Conservation (phyloP, 2,888 invertebrate species). For the Carterocephalus palaemon region DNA sequence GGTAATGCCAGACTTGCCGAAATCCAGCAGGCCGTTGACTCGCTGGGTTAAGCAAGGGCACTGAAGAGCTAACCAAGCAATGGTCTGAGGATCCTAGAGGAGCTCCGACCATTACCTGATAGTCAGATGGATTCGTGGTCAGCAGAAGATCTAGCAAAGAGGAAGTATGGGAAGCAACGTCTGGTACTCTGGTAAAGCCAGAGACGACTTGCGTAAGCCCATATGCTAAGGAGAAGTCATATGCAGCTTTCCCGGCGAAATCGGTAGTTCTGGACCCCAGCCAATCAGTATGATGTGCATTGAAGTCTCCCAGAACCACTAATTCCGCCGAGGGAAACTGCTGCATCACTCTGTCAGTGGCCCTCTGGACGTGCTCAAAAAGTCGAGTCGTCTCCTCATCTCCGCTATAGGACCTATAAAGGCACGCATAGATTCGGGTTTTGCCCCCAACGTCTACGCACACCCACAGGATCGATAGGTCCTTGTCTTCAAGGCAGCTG, state of each 20-base stretch:
- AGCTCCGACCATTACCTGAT: not conserved
- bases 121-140: not conserved
- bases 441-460: not conserved
- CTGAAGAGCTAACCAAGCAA: not conserved
- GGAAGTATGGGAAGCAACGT: conserved; percentile 2
- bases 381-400: not conserved
- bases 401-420: conserved; percentile 5
- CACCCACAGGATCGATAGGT: conserved; percentile 6
- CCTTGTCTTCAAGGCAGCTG: conserved; percentile 5
- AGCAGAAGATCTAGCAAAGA: no score
- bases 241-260: conserved; percentile 1
- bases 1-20: not conserved
- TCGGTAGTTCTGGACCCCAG: not conserved
- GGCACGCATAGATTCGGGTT: not conserved
- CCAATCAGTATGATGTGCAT: not conserved
- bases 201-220: not conserved
- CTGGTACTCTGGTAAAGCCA: not conserved
- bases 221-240: not conserved
- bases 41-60: not conserved
- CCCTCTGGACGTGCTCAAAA: no score
- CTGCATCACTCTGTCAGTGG: not conserved
- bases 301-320: no score
- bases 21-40: not conserved
- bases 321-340: not conserved
- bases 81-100: not conserved